Base-by-base conservation (phyloP, 2,797 vertebrate genomes). In the Bradypodion ventrale region DNA sequence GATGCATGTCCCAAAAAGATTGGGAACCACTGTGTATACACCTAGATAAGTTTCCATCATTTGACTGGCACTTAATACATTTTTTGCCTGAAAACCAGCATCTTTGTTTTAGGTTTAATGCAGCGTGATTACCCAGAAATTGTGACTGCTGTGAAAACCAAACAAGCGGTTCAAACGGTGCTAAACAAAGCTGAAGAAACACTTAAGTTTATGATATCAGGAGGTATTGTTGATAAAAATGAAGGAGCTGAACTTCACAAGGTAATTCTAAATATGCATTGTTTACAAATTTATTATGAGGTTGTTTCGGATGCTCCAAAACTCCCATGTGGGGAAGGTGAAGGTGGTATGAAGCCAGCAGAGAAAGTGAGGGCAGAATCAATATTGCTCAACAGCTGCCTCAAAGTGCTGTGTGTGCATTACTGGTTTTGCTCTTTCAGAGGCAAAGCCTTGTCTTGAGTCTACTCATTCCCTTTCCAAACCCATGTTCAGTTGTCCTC, bases 81-180 rank as follows among this genome's bases (percentile, higher is more conserved):
- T 65, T 65, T 10, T 40, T 63, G 65, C 32, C 65, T 37, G 12
- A 73, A 68, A 68, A 13, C 2, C 42, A 66, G 42, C 46, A 80
- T 62, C 87, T 62, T 66, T 81, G 82, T 88, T 90, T 90, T 85
- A 95, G 94, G 93, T 32, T 92, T 94, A 87, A 90, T 94, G 75
- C 94, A 95, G 44, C 93, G 85, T 83, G 92, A 94, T 83, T 89
- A 94, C 52, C 92, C 92, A 80, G 93, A 94, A 75, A 95, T 93
- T 16, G 84, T 87, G 80, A 49, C 92, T 79, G 80, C 90, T 46
- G 89, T 94, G 89, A 94, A 95, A 88, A 94, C 94, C 65, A 94
- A 91, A 83, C 91, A 94, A 27, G 83, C 92, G 78, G 88, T 91
- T 74, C 87, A 92, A 87, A 92, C 83, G 52, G 90, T 94, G 88